Base-by-base conservation (phyloP, 2,888 invertebrate species). In the Mactromeris polynyma region DNA sequence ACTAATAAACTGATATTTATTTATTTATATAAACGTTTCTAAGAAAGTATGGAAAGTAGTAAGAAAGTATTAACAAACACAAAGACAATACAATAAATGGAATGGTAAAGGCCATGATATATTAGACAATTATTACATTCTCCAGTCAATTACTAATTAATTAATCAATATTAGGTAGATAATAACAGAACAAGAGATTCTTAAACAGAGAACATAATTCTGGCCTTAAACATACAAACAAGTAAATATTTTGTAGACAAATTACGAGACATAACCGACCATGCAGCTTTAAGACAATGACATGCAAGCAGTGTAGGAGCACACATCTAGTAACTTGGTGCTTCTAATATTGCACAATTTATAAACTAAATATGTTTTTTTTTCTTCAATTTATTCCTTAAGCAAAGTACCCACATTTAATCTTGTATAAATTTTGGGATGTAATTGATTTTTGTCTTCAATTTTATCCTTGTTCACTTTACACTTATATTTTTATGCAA, bases 241-340 rank as follows among this genome's bases (percentile, higher is more conserved):
- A 54, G 1, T 54, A 6, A 54, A 19, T 6, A 54, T 54, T 64
- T 64, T 6, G 0, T 9, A 64, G 4, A 64, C 26, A 46, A 11
- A 46, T 3, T 17, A 46, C 46, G 14, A 17, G 46, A 17, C 17
- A 46, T 46, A 46, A 46, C 46, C 17, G 46, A 26, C 26, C 58
- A 64, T 64, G 58, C 58, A 64, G 26, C 58, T 26, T 21, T 64
- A 9, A 3, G 26, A 64, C 58, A 64, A 2, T 64, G 2, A 64
- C 58, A 64, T 64, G 58, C 58, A 64, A 64, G n/a, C 26, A 26
- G 58, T 64, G 58, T 51, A 64, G 11, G n/a, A 64, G 46, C 58
- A 64, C 58, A 64, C 58, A 9, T 64, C 58, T 64, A 64, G 58
- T 64, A 64, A 64, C 58, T 26, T 64, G 58, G 58, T 64, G 58